phyloP scores from a whole-genome alignment of 2,888 invertebrate genomes.

The Eupithecia subumbrata region DNA sequence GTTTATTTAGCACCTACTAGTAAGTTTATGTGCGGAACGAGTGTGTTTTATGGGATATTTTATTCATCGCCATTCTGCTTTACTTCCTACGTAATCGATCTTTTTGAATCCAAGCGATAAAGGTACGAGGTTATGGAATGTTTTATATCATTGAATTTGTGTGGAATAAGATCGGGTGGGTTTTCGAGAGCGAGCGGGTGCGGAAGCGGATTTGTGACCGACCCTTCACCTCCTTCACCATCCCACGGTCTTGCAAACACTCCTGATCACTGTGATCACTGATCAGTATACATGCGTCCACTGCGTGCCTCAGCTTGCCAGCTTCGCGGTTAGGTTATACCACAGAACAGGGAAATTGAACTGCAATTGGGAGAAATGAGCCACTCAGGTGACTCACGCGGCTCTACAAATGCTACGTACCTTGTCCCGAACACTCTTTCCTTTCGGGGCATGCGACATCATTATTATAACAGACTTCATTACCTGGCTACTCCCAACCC shows the following conservation, averaged over 20 bases:
- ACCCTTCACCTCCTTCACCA: no score
- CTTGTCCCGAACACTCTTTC: background rate
- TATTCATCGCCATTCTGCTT: slow-evolving; percentile 34
- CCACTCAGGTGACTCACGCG: background rate
- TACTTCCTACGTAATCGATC: slow-evolving; percentile 29
- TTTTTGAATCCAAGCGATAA: slow-evolving; percentile 24
- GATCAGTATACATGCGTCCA: no score
- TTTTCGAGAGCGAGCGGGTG: background rate
- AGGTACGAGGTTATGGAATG: slow-evolving; percentile 4
- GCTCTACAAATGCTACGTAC: background rate
- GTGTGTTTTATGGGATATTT: slow-evolving; percentile 30
- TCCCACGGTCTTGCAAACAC: background rate
- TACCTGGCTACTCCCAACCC: no score
- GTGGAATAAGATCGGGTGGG: background rate
- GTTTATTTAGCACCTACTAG: slow-evolving; percentile 16
- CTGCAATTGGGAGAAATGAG: background rate
- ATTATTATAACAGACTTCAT: background rate
- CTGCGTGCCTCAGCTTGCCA: background rate
- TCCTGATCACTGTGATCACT: no score
- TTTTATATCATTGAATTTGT: slow-evolving; percentile 2
- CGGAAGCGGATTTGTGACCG: background rate
- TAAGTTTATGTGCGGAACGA: slow-evolving; percentile 20
- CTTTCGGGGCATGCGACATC: background rate
- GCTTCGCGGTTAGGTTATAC: background rate
- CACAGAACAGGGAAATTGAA: background rate